Percentiles rank a stretch among this genome's conserved stretches.
Conservation (phyloP, 2,797 vertebrate genomes). For the Microctenopoma steveboyesi region DNA sequence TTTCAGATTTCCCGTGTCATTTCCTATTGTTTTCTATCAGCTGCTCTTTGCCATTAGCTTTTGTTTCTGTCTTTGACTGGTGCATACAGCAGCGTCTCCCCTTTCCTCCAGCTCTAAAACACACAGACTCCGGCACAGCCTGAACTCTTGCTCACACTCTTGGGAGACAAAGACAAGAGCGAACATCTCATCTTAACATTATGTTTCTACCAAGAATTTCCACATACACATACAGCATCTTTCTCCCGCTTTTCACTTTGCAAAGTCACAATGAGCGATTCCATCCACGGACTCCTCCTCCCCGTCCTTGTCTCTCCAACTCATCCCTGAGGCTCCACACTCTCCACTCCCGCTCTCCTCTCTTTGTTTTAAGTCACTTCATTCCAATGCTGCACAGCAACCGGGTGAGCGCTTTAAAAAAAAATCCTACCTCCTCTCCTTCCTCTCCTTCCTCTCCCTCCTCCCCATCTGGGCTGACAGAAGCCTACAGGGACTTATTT, state of each 20-base stretch:
- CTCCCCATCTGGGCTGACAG: conserved; percentile 51
- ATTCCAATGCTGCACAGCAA: conserved; percentile 68
- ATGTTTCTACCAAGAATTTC: conserved; percentile 44
- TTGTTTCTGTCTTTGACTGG: conserved; percentile 9
- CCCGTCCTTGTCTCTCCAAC: conserved; percentile 62
- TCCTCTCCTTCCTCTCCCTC: conserved; percentile 27
- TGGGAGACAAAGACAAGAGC: conserved; percentile 44
- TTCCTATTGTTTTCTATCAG: neutral
- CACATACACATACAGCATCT: conserved; percentile 36
- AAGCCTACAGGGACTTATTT: conserved; percentile 65
- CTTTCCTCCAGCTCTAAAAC: neutral
- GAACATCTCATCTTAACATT: conserved; percentile 50
- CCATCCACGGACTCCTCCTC: conserved; percentile 65
- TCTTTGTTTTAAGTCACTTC: conserved; percentile 74
- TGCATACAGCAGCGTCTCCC: neutral
- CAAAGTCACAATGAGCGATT: conserved; percentile 73
- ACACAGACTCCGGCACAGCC: neutral
- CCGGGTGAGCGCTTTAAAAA: conserved; percentile 17
- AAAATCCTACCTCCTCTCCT: neutral
- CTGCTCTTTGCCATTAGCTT: conserved; percentile 1
- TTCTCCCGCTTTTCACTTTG: conserved; percentile 39
- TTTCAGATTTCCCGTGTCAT: neutral
- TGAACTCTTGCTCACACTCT: conserved; percentile 45
- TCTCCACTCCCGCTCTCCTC: conserved; percentile 28
- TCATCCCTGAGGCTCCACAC: conserved; percentile 63